These are phyloP conservation scores for Cyclophora albipunctata DNA, from an alignment of 2,888 invertebrate species.

Conservation along the genomic window DNA sequence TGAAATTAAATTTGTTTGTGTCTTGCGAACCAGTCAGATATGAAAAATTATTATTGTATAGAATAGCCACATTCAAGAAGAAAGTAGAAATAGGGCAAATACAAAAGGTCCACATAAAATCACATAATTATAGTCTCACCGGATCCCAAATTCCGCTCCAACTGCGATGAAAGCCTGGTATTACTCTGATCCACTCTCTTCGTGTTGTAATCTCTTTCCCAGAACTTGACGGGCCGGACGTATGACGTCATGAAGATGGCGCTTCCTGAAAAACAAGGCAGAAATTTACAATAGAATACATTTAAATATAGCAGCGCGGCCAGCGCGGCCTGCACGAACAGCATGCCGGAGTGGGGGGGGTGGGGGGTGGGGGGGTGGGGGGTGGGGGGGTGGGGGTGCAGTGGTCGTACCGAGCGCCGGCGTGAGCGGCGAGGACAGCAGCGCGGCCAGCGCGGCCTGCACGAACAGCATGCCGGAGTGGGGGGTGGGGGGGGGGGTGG, in stretches of 20 bases:
- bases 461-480: constrained; percentile 98
- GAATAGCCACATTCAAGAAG: no score
- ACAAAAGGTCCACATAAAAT: no score
- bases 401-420: constrained; percentile 86
- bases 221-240: constrained; percentile 99
- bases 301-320: no score
- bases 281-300: neutral
- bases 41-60: no score
- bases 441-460: constrained; percentile 94
- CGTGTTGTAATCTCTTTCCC: constrained; percentile 99
- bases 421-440: constrained; percentile 96
- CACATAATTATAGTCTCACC: constrained; percentile 29
- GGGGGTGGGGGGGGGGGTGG: constrained; percentile 99
- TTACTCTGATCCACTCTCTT: constrained; percentile 98
- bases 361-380: no score
- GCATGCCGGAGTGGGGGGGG: no score
- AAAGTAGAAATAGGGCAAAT: no score
- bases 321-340: no score
- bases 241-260: constrained; percentile 99
- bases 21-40: no score
- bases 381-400: no score
- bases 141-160: constrained; percentile 91
- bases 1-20: no score
- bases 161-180: constrained; percentile 93
- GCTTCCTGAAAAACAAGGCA: constrained; percentile 80